These are phyloP conservation scores for Liopterus haemorrhoidalis DNA, from an alignment of 2,888 invertebrate species.

Conservation along the genomic window DNA sequence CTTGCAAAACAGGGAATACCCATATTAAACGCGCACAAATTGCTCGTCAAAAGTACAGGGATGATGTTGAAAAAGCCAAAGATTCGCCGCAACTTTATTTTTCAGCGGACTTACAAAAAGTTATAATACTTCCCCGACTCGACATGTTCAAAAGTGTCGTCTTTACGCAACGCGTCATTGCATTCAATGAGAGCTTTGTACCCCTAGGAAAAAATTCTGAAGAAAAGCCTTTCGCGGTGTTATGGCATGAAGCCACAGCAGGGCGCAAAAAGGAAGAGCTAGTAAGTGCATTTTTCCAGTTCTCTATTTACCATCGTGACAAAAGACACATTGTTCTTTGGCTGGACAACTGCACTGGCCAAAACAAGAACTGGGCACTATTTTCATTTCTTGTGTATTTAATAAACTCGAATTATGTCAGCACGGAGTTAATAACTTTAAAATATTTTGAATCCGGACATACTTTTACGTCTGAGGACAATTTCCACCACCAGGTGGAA, in stretches of 20 bases:
- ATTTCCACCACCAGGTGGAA: no score
- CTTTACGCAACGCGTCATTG: slow-evolving; percentile 27
- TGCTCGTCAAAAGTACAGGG: slow-evolving; percentile 16
- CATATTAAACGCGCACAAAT: slow-evolving; percentile 9
- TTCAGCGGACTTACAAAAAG: slow-evolving; percentile 23
- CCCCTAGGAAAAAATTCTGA: slow-evolving; percentile 26
- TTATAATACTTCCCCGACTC: slow-evolving; percentile 28
- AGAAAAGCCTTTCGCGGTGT: slow-evolving; percentile 23
- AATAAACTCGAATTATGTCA: no score
- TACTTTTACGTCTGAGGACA: no score
- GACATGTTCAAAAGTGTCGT: slow-evolving; percentile 29
- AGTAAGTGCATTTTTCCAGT: slow-evolving; percentile 30
- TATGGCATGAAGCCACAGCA: slow-evolving; percentile 36
- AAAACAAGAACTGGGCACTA: no score
- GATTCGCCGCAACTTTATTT: slow-evolving; percentile 10
- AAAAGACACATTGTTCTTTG: slow-evolving; percentile 29
- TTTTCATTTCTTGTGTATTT: no score
- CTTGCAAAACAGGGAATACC: slow-evolving; percentile 15
- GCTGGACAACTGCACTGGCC: slow-evolving; percentile 34
- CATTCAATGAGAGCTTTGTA: slow-evolving; percentile 31
- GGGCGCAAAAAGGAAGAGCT: slow-evolving; percentile 37
- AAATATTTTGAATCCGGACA: no score
- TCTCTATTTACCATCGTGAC: slow-evolving; percentile 31
- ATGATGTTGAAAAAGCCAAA: no score
- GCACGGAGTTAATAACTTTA: no score